Evolutionary conservation across 1,140 invertebrate species (phyloP), one percentile per base, ranked within the genome.

Genomic region (Chlorops oryzae): DNA sequence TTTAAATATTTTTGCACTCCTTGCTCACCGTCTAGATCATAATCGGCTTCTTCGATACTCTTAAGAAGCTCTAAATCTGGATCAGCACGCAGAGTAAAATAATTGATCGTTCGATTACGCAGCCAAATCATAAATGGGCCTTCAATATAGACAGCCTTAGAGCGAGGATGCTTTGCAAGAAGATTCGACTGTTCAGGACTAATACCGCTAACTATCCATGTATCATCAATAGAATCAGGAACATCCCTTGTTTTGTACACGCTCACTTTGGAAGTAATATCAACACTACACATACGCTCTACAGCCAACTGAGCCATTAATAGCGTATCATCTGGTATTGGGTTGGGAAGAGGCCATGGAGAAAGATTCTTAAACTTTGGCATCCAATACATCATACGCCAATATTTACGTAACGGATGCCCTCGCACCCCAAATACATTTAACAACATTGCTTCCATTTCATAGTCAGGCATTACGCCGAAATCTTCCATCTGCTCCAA

Each of bases 371-470:
- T 90, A 62, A 98, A 92, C 73, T 98, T 98, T 3, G 95, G 93
- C 85, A 96, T 87, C 96, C 96, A 99, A 65, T 98, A 99, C 77
- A 92, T 83, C 87, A 98, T 94, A 39, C 92, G 78, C 77, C 84
- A 86, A 64, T 83, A 89, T 68, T 95, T 96, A 51, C 88, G 75
- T 12, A 92, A 68, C 0, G 90, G 88, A 65, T 83, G 80, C 10
- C 84, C 84, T 59, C 83, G 75, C 48, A 77, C 74, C 0, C 95
- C 94, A 78, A 98, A 99, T 34, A 85, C 82, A 62, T 87, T 87
- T 7, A 86, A 54, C 1, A 98, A 68, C 59, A 95, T 85, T 48
- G 80, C 73, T 60, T 93, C 84, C 70, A 92, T 81, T 73, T 98
- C 92, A 40, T 78, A 74, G 72, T 98, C 95, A 0, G 94, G 94